Evolutionary conservation across 1,140 invertebrate genomes (phyloP).

Genomic region (Streblospio benedicti): DNA sequence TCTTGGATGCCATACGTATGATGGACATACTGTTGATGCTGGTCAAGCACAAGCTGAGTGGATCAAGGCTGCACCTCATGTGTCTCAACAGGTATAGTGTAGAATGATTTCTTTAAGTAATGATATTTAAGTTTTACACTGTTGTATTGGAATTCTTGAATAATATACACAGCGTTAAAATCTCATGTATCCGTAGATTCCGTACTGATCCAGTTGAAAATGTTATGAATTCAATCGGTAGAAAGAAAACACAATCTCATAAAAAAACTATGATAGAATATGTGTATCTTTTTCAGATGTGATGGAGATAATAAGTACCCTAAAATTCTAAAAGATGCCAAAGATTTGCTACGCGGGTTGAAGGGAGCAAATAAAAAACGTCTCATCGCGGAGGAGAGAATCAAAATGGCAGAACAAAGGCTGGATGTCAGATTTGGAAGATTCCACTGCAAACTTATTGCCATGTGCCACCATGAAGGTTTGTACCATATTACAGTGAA

Average conservation of each 20-base stretch:
- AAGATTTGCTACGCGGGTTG: conserved; percentile 2
- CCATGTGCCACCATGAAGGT: not conserved
- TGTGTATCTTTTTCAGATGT: not conserved
- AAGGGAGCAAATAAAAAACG: conserved; percentile 10
- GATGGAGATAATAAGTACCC: conserved; percentile 8
- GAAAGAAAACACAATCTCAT: too few relatives aligned
- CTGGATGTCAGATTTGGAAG: conserved; percentile 7
- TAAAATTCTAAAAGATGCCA: conserved; percentile 4
- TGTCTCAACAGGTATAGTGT: too few relatives aligned
- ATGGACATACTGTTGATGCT: conserved; percentile 6
- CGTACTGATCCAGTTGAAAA: too few relatives aligned
- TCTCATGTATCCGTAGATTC: too few relatives aligned
- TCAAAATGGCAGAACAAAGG: not conserved
- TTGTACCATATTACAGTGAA: too few relatives aligned
- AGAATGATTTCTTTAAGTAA: too few relatives aligned
- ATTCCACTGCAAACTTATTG: conserved; percentile 9
- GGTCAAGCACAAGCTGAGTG: not conserved
- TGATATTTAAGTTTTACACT: too few relatives aligned
- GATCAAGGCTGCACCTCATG: not conserved
- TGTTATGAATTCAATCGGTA: too few relatives aligned
- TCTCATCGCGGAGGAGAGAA: conserved; percentile 1
- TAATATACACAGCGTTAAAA: too few relatives aligned
- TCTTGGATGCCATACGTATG: conserved; percentile 3
- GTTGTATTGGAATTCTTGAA: too few relatives aligned
- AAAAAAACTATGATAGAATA: too few relatives aligned